phyloP scores from a whole-genome alignment of 2,113 vertebrate species.

The Globicephala melas region DNA sequence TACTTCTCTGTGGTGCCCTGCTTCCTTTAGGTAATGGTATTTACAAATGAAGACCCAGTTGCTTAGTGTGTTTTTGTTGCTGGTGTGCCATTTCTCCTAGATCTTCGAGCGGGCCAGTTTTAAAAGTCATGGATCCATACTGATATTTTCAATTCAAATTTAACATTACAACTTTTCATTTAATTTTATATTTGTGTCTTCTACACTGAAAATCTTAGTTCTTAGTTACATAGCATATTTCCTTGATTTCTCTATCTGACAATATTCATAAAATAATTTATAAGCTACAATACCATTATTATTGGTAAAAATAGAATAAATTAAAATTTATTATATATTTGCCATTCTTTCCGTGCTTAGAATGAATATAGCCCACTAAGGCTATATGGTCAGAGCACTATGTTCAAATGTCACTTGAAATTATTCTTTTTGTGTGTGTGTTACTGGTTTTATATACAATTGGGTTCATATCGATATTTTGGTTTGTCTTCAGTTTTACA shows the following conservation, averaged over 20 bases:
- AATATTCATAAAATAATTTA: neutral
- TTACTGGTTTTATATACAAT: neutral
- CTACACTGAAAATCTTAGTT: neutral
- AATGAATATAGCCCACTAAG: neutral
- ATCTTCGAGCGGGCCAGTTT: neutral
- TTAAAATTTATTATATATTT: neutral
- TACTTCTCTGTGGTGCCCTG: neutral
- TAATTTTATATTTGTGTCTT: neutral
- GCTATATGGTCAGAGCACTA: neutral
- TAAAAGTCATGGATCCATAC: neutral
- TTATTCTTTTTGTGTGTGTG: neutral
- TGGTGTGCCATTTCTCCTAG: neutral
- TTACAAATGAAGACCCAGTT: neutral
- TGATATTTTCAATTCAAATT: neutral
- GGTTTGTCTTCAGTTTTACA: neutral
- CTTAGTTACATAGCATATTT: neutral
- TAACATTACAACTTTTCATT: neutral
- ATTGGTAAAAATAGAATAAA: neutral
- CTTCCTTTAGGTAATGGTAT: neutral
- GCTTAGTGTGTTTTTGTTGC: neutral
- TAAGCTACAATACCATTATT: neutral
- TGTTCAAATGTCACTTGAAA: neutral
- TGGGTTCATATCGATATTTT: neutral
- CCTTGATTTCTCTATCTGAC: neutral
- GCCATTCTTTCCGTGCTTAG: neutral